phyloP scores from a whole-genome alignment of 2,888 invertebrate genomes.

The Minunthozetes semirufus region DNA sequence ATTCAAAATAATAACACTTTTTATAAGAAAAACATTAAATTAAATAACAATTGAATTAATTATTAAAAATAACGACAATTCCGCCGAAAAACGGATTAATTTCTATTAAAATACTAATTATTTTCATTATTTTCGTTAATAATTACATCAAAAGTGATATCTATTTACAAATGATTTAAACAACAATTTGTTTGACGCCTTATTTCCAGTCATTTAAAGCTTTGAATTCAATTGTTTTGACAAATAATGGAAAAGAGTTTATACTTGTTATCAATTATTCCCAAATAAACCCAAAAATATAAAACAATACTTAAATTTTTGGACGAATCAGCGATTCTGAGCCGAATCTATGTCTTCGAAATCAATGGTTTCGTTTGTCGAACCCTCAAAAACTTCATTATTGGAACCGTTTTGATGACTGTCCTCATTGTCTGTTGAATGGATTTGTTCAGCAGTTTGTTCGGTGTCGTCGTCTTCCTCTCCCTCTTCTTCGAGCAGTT shows the following conservation, averaged over 20 bases:
- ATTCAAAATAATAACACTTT: not conserved
- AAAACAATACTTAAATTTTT: not conserved
- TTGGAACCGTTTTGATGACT: not conserved
- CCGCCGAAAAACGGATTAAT: not conserved
- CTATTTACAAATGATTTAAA: no score
- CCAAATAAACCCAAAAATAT: not conserved
- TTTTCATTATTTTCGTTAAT: no score
- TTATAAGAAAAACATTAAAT: not conserved
- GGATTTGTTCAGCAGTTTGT: slow-evolving; percentile 21
- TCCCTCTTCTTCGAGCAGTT: slow-evolving; percentile 81
- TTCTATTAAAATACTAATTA: not conserved
- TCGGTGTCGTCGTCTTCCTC: slow-evolving; percentile 62
- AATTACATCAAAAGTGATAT: no score
- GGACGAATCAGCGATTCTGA: not conserved
- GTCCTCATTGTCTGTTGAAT: not conserved
- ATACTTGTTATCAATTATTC: no score
- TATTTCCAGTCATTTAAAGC: no score
- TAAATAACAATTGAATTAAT: not conserved
- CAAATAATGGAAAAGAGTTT: no score
- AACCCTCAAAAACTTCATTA: not conserved
- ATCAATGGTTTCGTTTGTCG: not conserved
- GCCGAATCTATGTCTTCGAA: not conserved
- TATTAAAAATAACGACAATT: no score
- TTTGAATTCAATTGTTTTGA: no score
- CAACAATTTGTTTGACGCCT: no score